Percentiles rank a stretch among this genome's conserved stretches.
Conservation (phyloP, 2,113 vertebrate genomes). For the Heterotilapia buettikoferi region DNA sequence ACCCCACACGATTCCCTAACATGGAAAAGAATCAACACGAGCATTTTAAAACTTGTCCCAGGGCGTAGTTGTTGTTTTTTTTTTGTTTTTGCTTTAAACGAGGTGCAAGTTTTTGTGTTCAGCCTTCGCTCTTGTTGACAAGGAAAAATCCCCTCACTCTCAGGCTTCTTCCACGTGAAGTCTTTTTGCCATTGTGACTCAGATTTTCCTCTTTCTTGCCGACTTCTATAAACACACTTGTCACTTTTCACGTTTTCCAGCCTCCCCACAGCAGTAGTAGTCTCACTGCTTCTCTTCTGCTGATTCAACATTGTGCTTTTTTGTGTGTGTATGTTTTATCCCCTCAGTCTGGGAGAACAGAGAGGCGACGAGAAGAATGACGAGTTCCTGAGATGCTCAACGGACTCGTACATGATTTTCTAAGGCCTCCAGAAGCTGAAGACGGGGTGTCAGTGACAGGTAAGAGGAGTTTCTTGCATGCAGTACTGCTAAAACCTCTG, state of each 20-base stretch:
- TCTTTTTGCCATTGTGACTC: constrained; percentile 44
- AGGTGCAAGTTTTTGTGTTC: neutral
- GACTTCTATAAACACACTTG: constrained; percentile 50
- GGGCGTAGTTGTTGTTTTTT: accelerated
- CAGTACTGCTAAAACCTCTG: neutral
- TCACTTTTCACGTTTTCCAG: constrained; percentile 50
- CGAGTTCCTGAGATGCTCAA: constrained; percentile 38
- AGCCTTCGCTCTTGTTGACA: constrained; percentile 21
- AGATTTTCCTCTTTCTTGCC: constrained; percentile 51
- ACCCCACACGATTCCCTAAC: neutral
- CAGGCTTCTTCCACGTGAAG: neutral
- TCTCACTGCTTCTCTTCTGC: constrained; percentile 5
- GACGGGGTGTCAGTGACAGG: constrained; percentile 47
- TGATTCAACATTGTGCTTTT: constrained; percentile 27
- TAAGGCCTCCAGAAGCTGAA: constrained; percentile 44
- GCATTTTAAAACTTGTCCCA: neutral
- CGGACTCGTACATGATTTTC: constrained; percentile 12
- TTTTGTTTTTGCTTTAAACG: neutral
- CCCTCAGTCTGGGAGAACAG: constrained; percentile 3
- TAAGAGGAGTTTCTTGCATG: neutral
- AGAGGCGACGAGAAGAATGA: neutral
- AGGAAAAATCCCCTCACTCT: constrained; percentile 52
- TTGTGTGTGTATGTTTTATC: neutral
- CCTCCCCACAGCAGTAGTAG: neutral
- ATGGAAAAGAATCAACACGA: neutral